A percentile compares a stretch with the other conserved stretches of the same genome.
Conservation (phyloP, 2,113 vertebrate species). For the Perognathus longimembris region DNA sequence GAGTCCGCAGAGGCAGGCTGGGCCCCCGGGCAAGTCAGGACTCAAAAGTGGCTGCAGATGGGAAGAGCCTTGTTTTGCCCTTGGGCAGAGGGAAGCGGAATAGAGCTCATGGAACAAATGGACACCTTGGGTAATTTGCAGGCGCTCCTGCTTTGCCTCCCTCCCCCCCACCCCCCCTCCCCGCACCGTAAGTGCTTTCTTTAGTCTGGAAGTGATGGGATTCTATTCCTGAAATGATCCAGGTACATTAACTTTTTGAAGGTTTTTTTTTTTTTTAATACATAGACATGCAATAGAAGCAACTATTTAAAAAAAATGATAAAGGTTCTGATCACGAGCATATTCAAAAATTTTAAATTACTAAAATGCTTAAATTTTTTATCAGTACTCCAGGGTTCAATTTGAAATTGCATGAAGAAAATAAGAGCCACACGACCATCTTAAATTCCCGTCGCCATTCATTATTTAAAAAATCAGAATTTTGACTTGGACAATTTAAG, state of each 20-base stretch:
- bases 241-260: conserved; percentile 81
- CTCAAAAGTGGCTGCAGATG: conserved; percentile 5
- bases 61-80: conserved; percentile 37
- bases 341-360: conserved; percentile 75
- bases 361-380: conserved; percentile 69
- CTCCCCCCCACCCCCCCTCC: accelerated
- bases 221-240: conserved; percentile 60
- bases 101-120: conserved; percentile 52
- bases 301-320: conserved; percentile 72
- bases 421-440: conserved; percentile 67
- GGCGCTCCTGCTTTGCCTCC: conserved; percentile 14
- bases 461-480: conserved; percentile 72
- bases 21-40: background rate
- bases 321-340: conserved; percentile 69
- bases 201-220: conserved; percentile 69
- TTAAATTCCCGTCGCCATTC: conserved; percentile 58
- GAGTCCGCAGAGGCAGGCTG: background rate
- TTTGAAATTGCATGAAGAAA: conserved; percentile 59
- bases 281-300: conserved; percentile 57
- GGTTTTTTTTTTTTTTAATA: conserved; percentile 52
- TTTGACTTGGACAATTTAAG: conserved; percentile 53
- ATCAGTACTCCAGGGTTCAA: conserved; percentile 66
- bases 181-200: background rate
- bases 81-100: conserved; percentile 22
- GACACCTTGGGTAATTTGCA: conserved; percentile 65